Evolutionary conservation across 2,113 vertebrate species (phyloP), one percentile per base, ranked within the genome.

Genomic region (Passer domesticus): DNA sequence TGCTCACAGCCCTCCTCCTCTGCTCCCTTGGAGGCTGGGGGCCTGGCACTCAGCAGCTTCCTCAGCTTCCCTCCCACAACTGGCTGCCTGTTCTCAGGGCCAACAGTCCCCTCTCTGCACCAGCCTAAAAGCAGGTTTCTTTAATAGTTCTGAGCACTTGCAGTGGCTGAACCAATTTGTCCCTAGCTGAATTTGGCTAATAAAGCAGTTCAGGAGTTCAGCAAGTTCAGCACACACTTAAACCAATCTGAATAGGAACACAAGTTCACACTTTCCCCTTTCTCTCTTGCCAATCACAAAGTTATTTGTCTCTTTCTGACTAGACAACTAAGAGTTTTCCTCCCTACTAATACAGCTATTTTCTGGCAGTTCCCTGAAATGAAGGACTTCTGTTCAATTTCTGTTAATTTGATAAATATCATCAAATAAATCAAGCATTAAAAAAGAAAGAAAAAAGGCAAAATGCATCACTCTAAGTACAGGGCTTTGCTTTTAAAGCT

Each of bases 381-480:
- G 10, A 41, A 96, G 5, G 30, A 41, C 22, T 92, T 83, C 33
- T 87, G 92, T 91, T 85, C 78, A 83, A 72, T 92, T 81, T 74
- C 87, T 87, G 24, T 87, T 82, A 82, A 94, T 96, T 56, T 92
- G 74, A 91, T 68, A 87, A 87, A 83, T 78, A 77, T 62, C 87
- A 96, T 88, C 44, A 83, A 94, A 92, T 92, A 86, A 97, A 95
- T 95, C 62, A 95, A 89, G 56, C 49, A 83, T 79, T 85, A 25
- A 64, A 43, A 93, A 56, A 77, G 77, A 10, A 43, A 10, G 22
- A 41, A 22, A 82, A 47, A 78, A 7, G 3, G 41, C 64, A 78
- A 91, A 91, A 90, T 46, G 31, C 41, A 87, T 92, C 43, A 60
- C 28, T 84, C 30, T 78, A 87, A 95, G 55, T 78, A 28, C 8